Base-by-base conservation (phyloP, 37 sponge, comb jelly and placozoan species). In the Bolinopsis microptera region DNA sequence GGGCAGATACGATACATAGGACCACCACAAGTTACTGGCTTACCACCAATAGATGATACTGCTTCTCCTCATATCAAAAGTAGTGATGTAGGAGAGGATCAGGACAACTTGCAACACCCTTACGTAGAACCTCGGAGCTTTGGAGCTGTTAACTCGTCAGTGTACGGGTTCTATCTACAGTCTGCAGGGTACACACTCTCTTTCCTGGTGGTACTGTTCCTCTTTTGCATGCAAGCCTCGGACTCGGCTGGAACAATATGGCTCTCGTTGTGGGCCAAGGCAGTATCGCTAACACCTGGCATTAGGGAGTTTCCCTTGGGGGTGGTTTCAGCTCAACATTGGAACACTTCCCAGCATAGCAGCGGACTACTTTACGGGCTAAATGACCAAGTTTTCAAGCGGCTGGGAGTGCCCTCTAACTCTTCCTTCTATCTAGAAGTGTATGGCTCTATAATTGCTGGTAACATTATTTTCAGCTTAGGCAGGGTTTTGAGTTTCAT, bases 171-270 rank as follows among this genome's bases (percentile, higher is more conserved):
- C 67, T 99, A 99, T 90, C 95, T 95, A 93, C 34, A 35, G 39
- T 94, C 99, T 22, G 95, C 97, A 70, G 99, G 99, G 8, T 36
- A 83, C 69, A n/a, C 95, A 0, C 94, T 99, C n/a, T 95, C 98
- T 24, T 86, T 95, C n/a, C 69, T 93, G 33, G 95, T 97, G 9
- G 33, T 96, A 25, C 13, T 96, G 38, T 93, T 96, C 21, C 92
- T 99, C 33, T 94, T 96, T 32, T 93, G 97, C 31, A 97, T 99
- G 99, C 97, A 99, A 95, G 97, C 96, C 95, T 39, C 90, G 13
- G 32, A 28, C 0, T 24, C 61, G 23, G 38, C 36, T 18, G 18
- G 30, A n/a, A 86, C 22, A 40, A 36, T 35, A 38, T 86, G 90
- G 90, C 61, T 86, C 1, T 86, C 90, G 3, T 41, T 28, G 16